Base-by-base conservation (phyloP, 2,797 vertebrate genomes). In the Cichlasoma orientale region DNA sequence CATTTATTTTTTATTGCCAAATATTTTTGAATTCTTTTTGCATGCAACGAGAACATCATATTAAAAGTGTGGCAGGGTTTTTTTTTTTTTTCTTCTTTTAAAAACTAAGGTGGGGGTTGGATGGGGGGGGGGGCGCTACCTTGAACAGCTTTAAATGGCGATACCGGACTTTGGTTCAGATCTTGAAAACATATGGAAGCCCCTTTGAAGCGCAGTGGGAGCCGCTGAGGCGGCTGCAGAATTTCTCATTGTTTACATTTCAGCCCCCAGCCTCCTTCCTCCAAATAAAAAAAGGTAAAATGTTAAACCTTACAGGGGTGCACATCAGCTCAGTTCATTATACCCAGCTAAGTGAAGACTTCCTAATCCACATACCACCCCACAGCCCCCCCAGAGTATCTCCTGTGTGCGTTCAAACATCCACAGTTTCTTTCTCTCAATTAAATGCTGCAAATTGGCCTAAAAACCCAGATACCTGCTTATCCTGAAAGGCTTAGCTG, bases 241-340 rank as follows among this genome's bases (percentile, higher is more conserved):
- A 84, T 75, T 89, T 90, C 85, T 91, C 91, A 90, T 90, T 95
- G 94, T 95, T 95, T 94, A 94, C 91, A 82, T 94, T 95, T 92
- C 80, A 83, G 79, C 84, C 91, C 89, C 92, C 85, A 68, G 86
- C 88, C 89, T 92, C 89, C 90, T 91, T 91, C 83, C 87, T 91
- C 85, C 82, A 86, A 88, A 92, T 90, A 91, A 92, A 88, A 33
- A 83, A 88, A 80, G 74, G 88, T 86, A 93, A 92, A 93, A 92
- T 75, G 79, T 86, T 85, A 78, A 93, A 93, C 82, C 84, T 88
- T 87, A 86, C 90, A 85, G 84, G 57, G 82, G 79, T 68, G 77
- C 88, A 94, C 94, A 95, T 94, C 90, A 79, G 93, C 91, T 94
- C 84, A 88, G 77, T 93, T 92, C 93, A 94, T 95, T 94, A 95